Evolutionary conservation across 2,888 invertebrate species (phyloP).

Genomic region (Eubasilissa splendida): DNA sequence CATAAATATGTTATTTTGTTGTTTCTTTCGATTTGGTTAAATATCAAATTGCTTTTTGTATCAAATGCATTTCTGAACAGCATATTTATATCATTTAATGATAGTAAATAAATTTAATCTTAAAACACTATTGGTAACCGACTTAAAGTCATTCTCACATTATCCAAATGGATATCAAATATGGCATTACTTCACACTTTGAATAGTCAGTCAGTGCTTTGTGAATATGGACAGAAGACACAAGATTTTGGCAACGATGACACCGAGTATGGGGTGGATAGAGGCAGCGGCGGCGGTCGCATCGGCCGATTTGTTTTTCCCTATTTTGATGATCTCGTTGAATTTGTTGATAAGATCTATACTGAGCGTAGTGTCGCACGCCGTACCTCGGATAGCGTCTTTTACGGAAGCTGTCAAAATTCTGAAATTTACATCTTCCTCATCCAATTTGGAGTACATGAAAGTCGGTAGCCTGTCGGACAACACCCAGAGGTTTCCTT

Average conservation of each 20-base stretch:
- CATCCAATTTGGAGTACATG: slow-evolving; percentile 77
- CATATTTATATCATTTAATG: slow-evolving; percentile 14
- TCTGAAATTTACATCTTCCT: slow-evolving; percentile 79
- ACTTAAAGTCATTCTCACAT: slow-evolving; percentile 49
- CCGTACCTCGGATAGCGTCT: slow-evolving; percentile 81
- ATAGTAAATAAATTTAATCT: slow-evolving; percentile 17
- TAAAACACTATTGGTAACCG: slow-evolving; percentile 51
- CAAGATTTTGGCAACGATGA: slow-evolving; percentile 21
- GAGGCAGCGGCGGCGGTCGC: slow-evolving; percentile 18
- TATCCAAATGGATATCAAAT: slow-evolving; percentile 47
- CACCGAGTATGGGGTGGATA: slow-evolving; percentile 32
- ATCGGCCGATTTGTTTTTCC: slow-evolving; percentile 59
- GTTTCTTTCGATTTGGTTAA: no score
- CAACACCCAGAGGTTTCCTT: slow-evolving; percentile 81
- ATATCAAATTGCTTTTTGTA: no score
- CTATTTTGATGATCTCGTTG: slow-evolving; percentile 70
- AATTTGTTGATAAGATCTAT: slow-evolving; percentile 73
- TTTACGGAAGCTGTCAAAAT: slow-evolving; percentile 79
- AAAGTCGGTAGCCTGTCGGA: slow-evolving; percentile 82
- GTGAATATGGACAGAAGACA: slow-evolving; percentile 33
- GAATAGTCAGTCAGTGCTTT: slow-evolving; percentile 34
- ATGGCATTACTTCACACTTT: slow-evolving; percentile 47
- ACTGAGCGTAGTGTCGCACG: slow-evolving; percentile 77
- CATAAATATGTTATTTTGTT: no score
- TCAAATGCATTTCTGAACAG: no score